These are phyloP conservation scores for Beroe ovata DNA, from an alignment of 37 sponge, comb jelly and placozoan genomes.

Conservation along the genomic window DNA sequence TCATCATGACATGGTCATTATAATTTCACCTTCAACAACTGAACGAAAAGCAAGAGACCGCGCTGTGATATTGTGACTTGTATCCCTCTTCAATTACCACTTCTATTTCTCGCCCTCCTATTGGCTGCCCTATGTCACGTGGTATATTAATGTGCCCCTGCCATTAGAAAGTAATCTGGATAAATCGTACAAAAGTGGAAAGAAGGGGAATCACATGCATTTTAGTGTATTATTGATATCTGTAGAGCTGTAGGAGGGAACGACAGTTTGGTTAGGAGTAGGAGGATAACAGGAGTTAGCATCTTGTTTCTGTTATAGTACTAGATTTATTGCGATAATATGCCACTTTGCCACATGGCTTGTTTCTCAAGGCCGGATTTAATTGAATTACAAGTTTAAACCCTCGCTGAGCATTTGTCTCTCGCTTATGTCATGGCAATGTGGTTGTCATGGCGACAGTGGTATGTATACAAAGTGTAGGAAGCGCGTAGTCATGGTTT, in stretches of 20 bases:
- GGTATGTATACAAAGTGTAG: not conserved
- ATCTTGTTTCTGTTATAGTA: no score
- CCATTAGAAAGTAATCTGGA: no score
- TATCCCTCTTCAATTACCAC: not conserved
- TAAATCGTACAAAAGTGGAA: no score
- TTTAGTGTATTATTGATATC: not conserved
- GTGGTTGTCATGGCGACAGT: not conserved
- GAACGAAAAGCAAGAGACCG: not conserved
- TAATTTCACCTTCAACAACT: not conserved
- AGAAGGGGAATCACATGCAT: not conserved
- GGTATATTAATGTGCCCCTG: constrained; percentile 73
- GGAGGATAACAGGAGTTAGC: no score
- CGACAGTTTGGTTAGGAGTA: no score
- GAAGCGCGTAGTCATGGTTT: not conserved
- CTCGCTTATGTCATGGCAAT: not conserved
- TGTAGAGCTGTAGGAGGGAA: not conserved
- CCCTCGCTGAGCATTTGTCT: no score
- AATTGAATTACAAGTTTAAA: not conserved
- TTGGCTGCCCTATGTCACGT: constrained; percentile 60
- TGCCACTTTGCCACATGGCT: no score
- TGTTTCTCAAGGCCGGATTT: not conserved
- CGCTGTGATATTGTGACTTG: no score
- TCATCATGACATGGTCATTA: no score
- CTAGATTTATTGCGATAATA: no score
- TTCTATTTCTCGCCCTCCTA: not conserved